Evolutionary conservation across 2,888 invertebrate species (phyloP).

Genomic region (Rambutsinella grinnellia): DNA sequence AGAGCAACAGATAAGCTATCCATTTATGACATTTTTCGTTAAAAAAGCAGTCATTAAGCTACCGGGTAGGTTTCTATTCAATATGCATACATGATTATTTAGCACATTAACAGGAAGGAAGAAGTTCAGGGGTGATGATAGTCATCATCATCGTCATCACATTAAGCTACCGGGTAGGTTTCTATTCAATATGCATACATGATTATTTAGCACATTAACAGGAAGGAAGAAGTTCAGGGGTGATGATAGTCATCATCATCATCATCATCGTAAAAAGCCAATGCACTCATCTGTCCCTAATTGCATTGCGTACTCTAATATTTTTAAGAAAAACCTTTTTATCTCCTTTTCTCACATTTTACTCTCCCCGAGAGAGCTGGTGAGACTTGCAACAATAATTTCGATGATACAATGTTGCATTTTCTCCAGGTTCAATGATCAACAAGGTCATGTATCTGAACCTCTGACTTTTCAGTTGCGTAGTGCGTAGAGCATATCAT

Average conservation of each 20-base stretch:
- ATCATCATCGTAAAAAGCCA: conserved; percentile 3
- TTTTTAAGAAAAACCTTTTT: conserved; percentile 11
- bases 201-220: conserved; percentile 49
- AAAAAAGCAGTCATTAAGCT: conserved; percentile 39
- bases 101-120: conserved; percentile 48
- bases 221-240: conserved; percentile 26
- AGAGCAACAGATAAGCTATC: too few relatives aligned
- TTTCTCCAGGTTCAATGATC: conserved; percentile 56
- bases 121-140: conserved; percentile 4
- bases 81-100: conserved; percentile 37
- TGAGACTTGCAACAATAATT: neutral
- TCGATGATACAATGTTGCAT: conserved; percentile 14
- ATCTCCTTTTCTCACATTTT: conserved; percentile 23
- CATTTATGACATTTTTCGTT: conserved; percentile 26
- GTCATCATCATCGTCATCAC: conserved; percentile 20
- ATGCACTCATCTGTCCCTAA: conserved; percentile 18
- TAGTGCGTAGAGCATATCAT: too few relatives aligned
- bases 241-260: conserved; percentile 15
- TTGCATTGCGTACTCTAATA: conserved; percentile 5
- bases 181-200: conserved; percentile 29
- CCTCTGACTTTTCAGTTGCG: too few relatives aligned
- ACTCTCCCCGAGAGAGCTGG: conserved; percentile 1
- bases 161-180: conserved; percentile 41
- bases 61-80: conserved; percentile 33
- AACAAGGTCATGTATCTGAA: conserved; percentile 49